Percentiles rank a stretch among this genome's conserved stretches.
Evolutionary conservation across 2,113 vertebrate genomes (phyloP).

Genomic region (Crotalus horridus): DNA sequence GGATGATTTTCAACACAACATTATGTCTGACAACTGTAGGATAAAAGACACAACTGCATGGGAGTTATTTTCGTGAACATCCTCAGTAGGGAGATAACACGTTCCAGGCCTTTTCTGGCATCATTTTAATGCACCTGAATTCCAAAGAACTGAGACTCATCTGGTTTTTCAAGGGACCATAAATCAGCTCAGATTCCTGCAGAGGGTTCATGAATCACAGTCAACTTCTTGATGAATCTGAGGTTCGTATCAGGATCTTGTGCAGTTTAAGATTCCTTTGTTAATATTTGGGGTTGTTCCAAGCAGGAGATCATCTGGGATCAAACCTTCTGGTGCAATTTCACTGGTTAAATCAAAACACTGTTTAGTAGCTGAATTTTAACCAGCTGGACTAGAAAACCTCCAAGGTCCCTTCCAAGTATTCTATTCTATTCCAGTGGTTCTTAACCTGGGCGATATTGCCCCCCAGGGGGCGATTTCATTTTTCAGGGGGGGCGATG

Average conservation of each 20-base stretch:
- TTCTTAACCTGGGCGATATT: no score
- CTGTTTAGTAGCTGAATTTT: neutral
- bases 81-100: neutral
- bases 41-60: no score
- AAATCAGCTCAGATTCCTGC: neutral
- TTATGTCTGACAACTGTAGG: neutral
- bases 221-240: neutral
- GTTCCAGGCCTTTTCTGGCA: fast-evolving
- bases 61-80: neutral
- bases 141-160: neutral
- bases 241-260: neutral
- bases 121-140: neutral
- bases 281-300: neutral
- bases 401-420: no score
- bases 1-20: neutral
- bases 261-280: neutral
- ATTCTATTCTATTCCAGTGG: no score
- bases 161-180: neutral
- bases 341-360: neutral
- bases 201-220: neutral
- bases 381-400: neutral
- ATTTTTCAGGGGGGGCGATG: no score
- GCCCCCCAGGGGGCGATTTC: no score
- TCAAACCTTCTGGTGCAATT: neutral
- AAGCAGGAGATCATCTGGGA: neutral